phyloP scores from a whole-genome alignment of 1,140 invertebrate species.

The Plectrocnemia conspersa region DNA sequence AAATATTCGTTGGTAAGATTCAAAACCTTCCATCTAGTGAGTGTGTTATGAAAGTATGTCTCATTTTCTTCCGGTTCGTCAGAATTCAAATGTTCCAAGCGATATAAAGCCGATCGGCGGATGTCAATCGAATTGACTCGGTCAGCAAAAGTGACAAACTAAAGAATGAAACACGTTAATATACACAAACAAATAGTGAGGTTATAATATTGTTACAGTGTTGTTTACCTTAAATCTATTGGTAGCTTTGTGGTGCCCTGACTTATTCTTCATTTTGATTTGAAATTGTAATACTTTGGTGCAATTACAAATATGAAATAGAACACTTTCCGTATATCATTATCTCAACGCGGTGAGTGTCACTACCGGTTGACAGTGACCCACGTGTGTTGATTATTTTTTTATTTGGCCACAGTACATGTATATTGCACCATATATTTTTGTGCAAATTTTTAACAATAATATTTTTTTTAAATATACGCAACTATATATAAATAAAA shows the following conservation, averaged over 20 bases:
- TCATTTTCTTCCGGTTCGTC: slow-evolving; percentile 61
- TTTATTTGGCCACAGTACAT: too few relatives aligned
- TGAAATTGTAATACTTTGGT: too few relatives aligned
- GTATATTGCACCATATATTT: too few relatives aligned
- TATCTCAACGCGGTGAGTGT: too few relatives aligned
- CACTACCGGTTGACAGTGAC: too few relatives aligned
- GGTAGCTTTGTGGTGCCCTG: slow-evolving; percentile 68
- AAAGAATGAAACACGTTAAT: slow-evolving; percentile 42
- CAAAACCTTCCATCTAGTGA: slow-evolving; percentile 83
- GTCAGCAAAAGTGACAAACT: slow-evolving; percentile 85
- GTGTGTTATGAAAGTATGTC: slow-evolving; percentile 72
- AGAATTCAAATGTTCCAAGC: slow-evolving; percentile 64
- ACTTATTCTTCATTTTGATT: slow-evolving; percentile 68
- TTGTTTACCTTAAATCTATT: slow-evolving; percentile 74
- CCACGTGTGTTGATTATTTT: too few relatives aligned
- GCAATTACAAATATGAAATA: too few relatives aligned
- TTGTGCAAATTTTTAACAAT: too few relatives aligned
- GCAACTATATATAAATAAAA: too few relatives aligned
- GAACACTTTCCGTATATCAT: too few relatives aligned
- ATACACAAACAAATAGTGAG: slow-evolving; percentile 12
- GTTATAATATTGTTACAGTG: slow-evolving; percentile 14
- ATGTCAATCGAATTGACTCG: slow-evolving; percentile 78
- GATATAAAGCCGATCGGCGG: slow-evolving; percentile 63
- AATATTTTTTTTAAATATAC: too few relatives aligned
- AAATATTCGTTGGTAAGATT: slow-evolving; percentile 80